Percentiles rank a stretch among this genome's conserved stretches.
These are phyloP conservation scores for Metellina segmentata DNA, from an alignment of 2,888 invertebrate genomes.

Conservation along the genomic window DNA sequence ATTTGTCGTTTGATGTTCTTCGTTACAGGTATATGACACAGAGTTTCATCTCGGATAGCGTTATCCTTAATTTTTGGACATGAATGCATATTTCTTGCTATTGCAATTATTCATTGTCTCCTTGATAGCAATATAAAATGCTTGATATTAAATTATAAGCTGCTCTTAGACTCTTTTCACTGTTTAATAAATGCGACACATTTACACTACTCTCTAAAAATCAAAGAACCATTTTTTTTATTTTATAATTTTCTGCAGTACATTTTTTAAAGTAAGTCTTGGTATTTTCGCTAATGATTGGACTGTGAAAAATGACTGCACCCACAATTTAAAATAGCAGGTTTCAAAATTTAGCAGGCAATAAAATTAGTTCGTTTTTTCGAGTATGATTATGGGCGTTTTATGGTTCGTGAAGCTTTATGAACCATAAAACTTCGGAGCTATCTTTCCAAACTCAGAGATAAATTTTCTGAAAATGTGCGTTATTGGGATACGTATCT, in stretches of 20 bases:
- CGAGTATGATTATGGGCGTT: not conserved
- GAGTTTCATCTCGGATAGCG: no score
- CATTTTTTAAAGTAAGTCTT: not conserved
- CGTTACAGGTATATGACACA: no score
- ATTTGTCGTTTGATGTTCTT: no score
- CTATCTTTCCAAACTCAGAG: not conserved
- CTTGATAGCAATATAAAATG: no score
- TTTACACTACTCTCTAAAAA: no score
- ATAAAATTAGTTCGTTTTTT: not conserved
- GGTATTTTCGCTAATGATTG: not conserved
- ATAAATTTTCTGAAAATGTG: not conserved
- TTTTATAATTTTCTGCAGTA: not conserved
- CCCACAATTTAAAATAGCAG: not conserved
- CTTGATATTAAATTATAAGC: conserved; percentile 18
- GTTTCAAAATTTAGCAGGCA: not conserved
- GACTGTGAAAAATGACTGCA: not conserved
- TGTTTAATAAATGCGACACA: no score
- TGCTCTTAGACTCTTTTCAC: conserved; percentile 14
- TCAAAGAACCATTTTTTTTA: not conserved
- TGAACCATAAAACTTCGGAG: not conserved
- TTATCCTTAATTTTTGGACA: no score
- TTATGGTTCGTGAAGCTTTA: not conserved
- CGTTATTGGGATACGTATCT: not conserved
- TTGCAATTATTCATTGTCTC: no score
- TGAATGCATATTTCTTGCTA: no score